Evolutionary conservation across 2,113 vertebrate species (phyloP), one percentile per base, ranked within the genome.

Genomic region (Callorhinus ursinus): DNA sequence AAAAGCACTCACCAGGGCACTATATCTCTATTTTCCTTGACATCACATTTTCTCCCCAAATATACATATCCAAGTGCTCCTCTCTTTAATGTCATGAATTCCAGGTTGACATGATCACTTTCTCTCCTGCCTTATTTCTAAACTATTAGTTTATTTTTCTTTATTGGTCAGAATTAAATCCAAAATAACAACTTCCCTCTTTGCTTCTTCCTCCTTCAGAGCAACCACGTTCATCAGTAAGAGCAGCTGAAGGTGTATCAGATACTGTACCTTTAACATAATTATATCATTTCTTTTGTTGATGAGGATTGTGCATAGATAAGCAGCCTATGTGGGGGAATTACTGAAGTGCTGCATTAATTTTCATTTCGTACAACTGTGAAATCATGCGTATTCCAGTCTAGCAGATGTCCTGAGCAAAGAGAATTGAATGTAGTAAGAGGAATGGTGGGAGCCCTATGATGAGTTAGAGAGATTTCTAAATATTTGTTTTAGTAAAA

Each of bases 141-240:
- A 90, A 93, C 94, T 83, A 87, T 61, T 84, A 33, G 21, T 76
- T 93, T 90, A 67, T 84, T 97, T 93, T 96, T 92, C 18, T 91
- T 89, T 22, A 81, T 85, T 81, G 57, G 59, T 92, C 18, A 82
- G 51, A 97, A 90, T 88, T 92, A 95, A 95, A 24, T 16, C 21
- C 22, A 76, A 36, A 77, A 53, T 92, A 93, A 59, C 19, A 94
- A 10, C 1, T 65, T 88, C 2, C 36, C 2, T 83, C 13, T 92
- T 82, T 88, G 49, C 67, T 95, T 67, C 11, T 6, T 76, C 19
- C 7, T 36, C 10, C n/a, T 95, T 26, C 19, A 57, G 39, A 93
- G 33, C 42, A 94, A 72, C 42, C 24, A 31, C 28, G 55, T 88
- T 87, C 31, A 31, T 69, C 65, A 69, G 19, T 28, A 86, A 83